phyloP scores from a whole-genome alignment of 1,140 invertebrate genomes.

The Leucophenga varia region DNA sequence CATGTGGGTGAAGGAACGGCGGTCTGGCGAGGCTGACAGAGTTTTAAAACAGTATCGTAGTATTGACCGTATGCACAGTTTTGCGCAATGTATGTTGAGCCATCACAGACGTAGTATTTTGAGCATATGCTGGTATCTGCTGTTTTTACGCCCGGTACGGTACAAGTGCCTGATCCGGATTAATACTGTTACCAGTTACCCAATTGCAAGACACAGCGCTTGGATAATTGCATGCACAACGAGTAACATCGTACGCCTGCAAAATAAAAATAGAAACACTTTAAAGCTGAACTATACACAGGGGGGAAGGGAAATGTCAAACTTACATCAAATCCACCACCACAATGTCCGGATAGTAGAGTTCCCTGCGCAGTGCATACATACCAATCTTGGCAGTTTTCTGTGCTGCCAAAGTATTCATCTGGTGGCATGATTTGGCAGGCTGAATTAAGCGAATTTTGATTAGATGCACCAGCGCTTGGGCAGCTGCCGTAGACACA shows the following conservation, averaged over 20 bases:
- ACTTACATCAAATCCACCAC: not conserved
- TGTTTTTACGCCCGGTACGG: not conserved
- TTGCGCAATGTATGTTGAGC: not conserved
- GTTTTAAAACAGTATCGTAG: not conserved
- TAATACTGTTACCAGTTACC: not conserved
- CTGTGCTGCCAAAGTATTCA: not conserved
- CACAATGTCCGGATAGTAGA: not conserved
- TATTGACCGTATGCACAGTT: not conserved
- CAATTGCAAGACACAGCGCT: not conserved
- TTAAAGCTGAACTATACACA: not conserved
- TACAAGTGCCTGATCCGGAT: constrained; percentile 2
- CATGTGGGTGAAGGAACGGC: constrained; percentile 1
- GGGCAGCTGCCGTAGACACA: too few relatives aligned
- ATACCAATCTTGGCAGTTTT: not conserved
- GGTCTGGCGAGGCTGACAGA: constrained; percentile 4
- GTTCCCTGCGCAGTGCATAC: not conserved
- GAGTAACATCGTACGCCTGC: not conserved
- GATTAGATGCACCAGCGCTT: not conserved
- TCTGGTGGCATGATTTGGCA: not conserved
- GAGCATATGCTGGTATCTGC: not conserved
- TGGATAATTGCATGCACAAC: not conserved
- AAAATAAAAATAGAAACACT: not conserved
- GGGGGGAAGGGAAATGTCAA: not conserved
- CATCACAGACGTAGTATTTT: not conserved
- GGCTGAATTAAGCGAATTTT: not conserved